A percentile compares a stretch with the other conserved stretches of the same genome.
phyloP scores from a whole-genome alignment of 2,113 vertebrate species.

The Chlorodrepanis virens region DNA sequence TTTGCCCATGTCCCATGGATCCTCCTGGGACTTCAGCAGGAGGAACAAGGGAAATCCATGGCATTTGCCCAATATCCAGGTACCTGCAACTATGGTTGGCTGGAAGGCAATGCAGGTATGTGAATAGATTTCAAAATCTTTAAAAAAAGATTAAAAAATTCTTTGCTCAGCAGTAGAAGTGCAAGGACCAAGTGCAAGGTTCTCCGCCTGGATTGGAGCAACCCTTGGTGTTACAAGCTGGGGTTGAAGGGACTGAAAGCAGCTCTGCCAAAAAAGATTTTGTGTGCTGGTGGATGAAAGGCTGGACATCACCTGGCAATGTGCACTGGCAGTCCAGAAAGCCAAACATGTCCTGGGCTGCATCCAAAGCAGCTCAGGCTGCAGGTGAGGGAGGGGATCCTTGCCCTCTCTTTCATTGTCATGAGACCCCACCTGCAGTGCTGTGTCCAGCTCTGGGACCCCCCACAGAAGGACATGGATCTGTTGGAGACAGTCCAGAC shows the following conservation, averaged over 20 bases:
- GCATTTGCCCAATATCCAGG: background rate
- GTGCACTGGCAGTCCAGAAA: background rate
- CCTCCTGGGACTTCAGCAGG: background rate
- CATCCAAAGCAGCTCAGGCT: background rate
- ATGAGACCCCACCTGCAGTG: background rate
- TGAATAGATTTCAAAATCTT: background rate
- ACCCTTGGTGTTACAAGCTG: background rate
- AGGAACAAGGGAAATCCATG: accelerated
- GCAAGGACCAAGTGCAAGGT: background rate
- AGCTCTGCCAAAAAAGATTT: background rate
- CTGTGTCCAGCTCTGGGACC: background rate
- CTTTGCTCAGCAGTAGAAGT: background rate
- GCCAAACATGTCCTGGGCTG: background rate
- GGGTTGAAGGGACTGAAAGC: background rate
- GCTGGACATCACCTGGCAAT: background rate
- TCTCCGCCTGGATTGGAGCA: background rate
- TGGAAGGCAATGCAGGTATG: background rate
- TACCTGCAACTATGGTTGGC: background rate
- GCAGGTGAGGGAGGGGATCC: background rate
- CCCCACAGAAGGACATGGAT: background rate
- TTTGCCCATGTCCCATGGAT: background rate
- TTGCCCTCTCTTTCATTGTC: background rate
- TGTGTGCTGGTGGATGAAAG: background rate
- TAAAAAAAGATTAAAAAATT: background rate
- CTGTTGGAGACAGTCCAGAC: background rate